A percentile compares a stretch with the other conserved stretches of the same genome.
Conservation (phyloP, 2,888 invertebrate species). For the Campaea margaritaria region DNA sequence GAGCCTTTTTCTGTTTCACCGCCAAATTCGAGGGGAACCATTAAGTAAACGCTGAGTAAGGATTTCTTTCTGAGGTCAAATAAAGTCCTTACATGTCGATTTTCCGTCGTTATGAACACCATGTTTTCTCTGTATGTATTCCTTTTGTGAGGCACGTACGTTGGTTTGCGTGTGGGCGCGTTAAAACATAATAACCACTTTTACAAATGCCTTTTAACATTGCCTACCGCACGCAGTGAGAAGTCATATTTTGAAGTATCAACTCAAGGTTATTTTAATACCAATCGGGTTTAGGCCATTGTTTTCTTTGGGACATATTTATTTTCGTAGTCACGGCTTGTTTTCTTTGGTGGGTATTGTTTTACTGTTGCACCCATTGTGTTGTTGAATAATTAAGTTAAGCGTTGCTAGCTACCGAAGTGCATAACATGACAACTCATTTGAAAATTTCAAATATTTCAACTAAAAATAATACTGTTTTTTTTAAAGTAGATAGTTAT, state of each 20-base stretch:
- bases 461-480: no score
- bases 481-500: no score
- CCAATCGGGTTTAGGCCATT: slow-evolving; percentile 68
- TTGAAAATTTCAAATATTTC: background rate
- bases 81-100: slow-evolving; percentile 56
- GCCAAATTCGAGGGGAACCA: slow-evolving; percentile 33
- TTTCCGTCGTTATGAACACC: slow-evolving; percentile 52
- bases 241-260: slow-evolving; percentile 74
- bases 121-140: slow-evolving; percentile 52
- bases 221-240: slow-evolving; percentile 78
- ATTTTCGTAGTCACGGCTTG: slow-evolving; percentile 58
- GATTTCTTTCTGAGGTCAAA: slow-evolving; percentile 43
- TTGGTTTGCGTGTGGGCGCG: slow-evolving; percentile 72
- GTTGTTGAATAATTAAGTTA: slow-evolving; percentile 40
- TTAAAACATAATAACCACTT: slow-evolving; percentile 72
- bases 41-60: slow-evolving; percentile 33
- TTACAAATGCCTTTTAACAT: slow-evolving; percentile 65
- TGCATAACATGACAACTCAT: slow-evolving; percentile 12
- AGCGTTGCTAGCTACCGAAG: slow-evolving; percentile 17
- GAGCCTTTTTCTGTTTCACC: slow-evolving; percentile 23
- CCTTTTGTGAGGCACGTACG: slow-evolving; percentile 64
- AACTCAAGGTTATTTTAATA: slow-evolving; percentile 75
- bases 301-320: slow-evolving; percentile 78
- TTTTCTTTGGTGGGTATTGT: slow-evolving; percentile 55
- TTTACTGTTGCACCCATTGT: slow-evolving; percentile 43